A percentile compares a stretch with the other conserved stretches of the same genome.
Evolutionary conservation across 92 coral and sea anemone species (phyloP).

Genomic region (Micromussa lordhowensis): DNA sequence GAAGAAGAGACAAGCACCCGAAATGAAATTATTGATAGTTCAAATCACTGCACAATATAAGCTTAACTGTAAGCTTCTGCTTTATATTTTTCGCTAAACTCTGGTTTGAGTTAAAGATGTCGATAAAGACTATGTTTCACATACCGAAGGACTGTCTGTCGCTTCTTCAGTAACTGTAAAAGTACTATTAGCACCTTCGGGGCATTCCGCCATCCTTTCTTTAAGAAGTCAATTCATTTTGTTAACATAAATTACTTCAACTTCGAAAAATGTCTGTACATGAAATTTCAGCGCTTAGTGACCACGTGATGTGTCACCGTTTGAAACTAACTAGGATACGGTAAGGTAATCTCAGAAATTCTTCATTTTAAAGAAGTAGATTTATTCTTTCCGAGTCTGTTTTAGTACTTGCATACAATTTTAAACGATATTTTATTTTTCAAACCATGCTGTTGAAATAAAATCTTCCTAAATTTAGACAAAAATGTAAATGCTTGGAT

Average conservation of each 20-base stretch:
- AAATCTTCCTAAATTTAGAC: background rate
- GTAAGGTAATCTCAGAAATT: background rate
- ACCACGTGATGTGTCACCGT: constrained; percentile 10
- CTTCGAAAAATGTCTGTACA: background rate
- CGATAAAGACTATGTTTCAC: background rate
- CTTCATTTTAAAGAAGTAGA: background rate
- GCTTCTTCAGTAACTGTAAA: constrained; percentile 81
- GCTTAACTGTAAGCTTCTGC: too few species aligned
- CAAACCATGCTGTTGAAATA: background rate
- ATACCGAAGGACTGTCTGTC: constrained; percentile 74
- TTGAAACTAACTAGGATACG: background rate
- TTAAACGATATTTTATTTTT: background rate
- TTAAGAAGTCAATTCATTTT: constrained; percentile 6
- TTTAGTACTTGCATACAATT: background rate
- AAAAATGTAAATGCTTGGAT: background rate
- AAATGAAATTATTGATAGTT: background rate
- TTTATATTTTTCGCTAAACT: background rate
- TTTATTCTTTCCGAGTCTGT: background rate
- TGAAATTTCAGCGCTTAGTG: constrained; percentile 18
- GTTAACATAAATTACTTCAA: background rate
- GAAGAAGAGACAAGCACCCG: background rate
- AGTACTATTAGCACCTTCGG: constrained; percentile 58
- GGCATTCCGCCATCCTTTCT: constrained; percentile 73
- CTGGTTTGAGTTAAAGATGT: background rate
- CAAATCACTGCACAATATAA: background rate